These are phyloP conservation scores for Parotia lawesii DNA, from an alignment of 2,113 vertebrate species.

Conservation along the genomic window DNA sequence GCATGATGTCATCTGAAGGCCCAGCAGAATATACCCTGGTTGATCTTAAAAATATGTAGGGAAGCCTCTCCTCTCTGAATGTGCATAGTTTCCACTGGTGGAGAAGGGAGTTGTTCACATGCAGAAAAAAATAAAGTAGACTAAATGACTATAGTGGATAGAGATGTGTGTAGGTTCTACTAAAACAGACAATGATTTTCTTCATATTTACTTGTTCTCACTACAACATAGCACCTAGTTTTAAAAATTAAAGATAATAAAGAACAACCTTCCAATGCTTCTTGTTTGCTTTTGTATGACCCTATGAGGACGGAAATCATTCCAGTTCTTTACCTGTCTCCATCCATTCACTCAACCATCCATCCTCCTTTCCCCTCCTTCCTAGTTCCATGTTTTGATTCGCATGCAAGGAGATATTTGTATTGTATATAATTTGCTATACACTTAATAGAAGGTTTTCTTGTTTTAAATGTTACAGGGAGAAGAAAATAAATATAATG, in stretches of 20 bases:
- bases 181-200: neutral
- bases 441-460: conserved; percentile 22
- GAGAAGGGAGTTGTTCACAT: neutral
- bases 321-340: conserved; percentile 43
- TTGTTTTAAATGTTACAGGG: conserved; percentile 55
- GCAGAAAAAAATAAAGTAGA: neutral
- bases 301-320: conserved; percentile 44
- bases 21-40: neutral
- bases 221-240: neutral
- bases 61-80: neutral
- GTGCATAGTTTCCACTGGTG: neutral
- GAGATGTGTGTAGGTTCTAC: neutral
- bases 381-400: conserved; percentile 57
- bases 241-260: conserved; percentile 41
- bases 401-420: conserved; percentile 48
- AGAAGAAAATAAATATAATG: conserved; percentile 58
- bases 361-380: neutral
- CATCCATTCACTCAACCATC: neutral
- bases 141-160: neutral
- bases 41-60: conserved; percentile 42
- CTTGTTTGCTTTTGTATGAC: conserved; percentile 53
- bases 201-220: conserved; percentile 12
- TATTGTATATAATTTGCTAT: neutral
- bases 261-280: conserved; percentile 38
- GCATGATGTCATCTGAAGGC: conserved; percentile 45